These are phyloP conservation scores for Donacobius atricapilla DNA, from an alignment of 2,113 vertebrate genomes.

Conservation along the genomic window DNA sequence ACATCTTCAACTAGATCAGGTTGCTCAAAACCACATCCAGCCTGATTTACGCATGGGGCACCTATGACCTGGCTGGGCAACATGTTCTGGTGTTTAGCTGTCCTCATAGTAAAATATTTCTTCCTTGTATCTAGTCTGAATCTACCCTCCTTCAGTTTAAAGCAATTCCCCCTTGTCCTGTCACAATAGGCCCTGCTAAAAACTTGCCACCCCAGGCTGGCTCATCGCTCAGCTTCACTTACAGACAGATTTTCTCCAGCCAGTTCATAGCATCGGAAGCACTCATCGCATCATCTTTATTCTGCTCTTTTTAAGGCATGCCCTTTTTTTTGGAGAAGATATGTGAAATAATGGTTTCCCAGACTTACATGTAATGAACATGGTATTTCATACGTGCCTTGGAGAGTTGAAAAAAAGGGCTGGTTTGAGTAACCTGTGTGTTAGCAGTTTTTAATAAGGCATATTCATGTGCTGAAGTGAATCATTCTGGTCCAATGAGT, in stretches of 20 bases:
- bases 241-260: not conserved
- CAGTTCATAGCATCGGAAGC: not conserved
- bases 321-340: not conserved
- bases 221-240: not conserved
- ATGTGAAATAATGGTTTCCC: conserved; percentile 19
- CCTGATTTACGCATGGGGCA: not conserved
- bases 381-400: conserved; percentile 34
- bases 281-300: not conserved
- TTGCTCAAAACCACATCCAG: not conserved
- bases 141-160: not conserved
- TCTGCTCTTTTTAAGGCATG: not conserved
- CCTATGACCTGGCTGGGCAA: not conserved
- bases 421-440: conserved; percentile 38
- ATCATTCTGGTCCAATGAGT: conserved; percentile 67
- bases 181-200: not conserved
- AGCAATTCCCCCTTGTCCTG: not conserved
- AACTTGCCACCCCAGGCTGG: not conserved
- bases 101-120: not conserved
- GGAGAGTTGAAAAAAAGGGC: not conserved
- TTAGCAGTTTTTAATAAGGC: conserved; percentile 63
- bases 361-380: conserved; percentile 21
- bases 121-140: not conserved
- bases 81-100: not conserved
- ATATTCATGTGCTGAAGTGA: conserved; percentile 32
- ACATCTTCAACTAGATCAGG: not conserved